phyloP scores from a whole-genome alignment of 2,888 invertebrate genomes.

The Scaptomyza cyrtandrae region DNA sequence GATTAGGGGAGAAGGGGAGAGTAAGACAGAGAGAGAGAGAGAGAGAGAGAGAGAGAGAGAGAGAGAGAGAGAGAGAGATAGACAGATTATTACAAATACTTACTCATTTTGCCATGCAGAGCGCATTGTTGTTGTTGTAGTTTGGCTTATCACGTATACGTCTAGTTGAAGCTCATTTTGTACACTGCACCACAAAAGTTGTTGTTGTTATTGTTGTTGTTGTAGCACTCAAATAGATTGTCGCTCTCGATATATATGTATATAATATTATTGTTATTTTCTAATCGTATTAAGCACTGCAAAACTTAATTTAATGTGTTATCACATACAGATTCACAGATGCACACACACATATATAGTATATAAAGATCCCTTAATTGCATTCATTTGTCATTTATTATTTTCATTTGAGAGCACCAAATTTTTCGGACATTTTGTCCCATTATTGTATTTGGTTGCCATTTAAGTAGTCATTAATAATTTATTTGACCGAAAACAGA shows the following conservation, averaged over 20 bases:
- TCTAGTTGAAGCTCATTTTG: constrained; percentile 58
- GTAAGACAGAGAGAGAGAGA: neutral
- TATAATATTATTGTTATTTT: constrained; percentile 10
- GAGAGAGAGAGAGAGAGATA: neutral
- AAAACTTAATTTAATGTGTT: constrained; percentile 33
- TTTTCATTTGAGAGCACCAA: constrained; percentile 2
- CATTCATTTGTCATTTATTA: constrained; percentile 37
- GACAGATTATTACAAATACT: constrained; percentile 36
- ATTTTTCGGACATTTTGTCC: constrained; percentile 31
- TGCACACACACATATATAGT: neutral
- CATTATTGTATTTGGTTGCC: constrained; percentile 36
- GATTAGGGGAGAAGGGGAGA: neutral
- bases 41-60: neutral
- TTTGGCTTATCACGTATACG: constrained; percentile 63
- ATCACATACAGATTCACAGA: constrained; percentile 15
- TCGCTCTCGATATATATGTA: constrained; percentile 6
- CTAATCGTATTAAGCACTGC: constrained; percentile 26
- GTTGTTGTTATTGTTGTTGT: constrained; percentile 30
- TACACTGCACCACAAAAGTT: constrained; percentile 21
- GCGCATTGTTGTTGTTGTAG: constrained; percentile 10
- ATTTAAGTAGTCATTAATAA: constrained; percentile 67
- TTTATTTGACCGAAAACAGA: constrained; percentile 43
- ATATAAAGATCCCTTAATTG: constrained; percentile 20
- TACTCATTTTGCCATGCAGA: constrained; percentile 62
- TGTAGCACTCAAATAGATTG: constrained; percentile 13